These are phyloP conservation scores for Anticlea derivata DNA, from an alignment of 2,888 invertebrate species.

Conservation along the genomic window DNA sequence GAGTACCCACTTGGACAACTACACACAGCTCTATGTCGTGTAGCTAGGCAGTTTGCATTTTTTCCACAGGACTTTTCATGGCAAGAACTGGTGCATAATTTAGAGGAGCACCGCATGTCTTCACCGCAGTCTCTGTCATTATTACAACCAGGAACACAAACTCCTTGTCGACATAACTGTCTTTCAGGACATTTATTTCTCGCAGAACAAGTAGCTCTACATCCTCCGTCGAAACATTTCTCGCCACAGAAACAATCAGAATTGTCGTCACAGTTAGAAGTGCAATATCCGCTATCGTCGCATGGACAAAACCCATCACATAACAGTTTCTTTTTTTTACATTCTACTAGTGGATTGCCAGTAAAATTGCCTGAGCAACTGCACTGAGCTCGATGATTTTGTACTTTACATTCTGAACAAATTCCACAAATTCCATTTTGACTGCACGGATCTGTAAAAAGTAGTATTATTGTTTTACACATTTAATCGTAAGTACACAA, in stretches of 20 bases:
- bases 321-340: slow-evolving; percentile 87
- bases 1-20: slow-evolving; percentile 94
- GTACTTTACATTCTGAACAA: slow-evolving; percentile 92
- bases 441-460: slow-evolving; percentile 88
- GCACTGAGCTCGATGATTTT: slow-evolving; percentile 93
- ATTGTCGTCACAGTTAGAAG: slow-evolving; percentile 86
- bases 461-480: background rate
- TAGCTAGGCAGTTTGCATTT: slow-evolving; percentile 91
- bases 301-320: slow-evolving; percentile 92
- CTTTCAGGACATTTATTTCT: slow-evolving; percentile 89
- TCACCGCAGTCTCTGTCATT: slow-evolving; percentile 91
- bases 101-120: slow-evolving; percentile 87
- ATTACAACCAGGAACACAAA: slow-evolving; percentile 91
- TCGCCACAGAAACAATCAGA: slow-evolving; percentile 93
- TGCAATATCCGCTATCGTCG: slow-evolving; percentile 92
- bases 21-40: slow-evolving; percentile 92
- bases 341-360: slow-evolving; percentile 92
- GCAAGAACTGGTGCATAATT: slow-evolving; percentile 89
- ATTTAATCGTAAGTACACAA: too few relatives aligned
- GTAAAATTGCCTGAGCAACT: slow-evolving; percentile 91
- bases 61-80: slow-evolving; percentile 89
- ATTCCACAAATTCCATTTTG: slow-evolving; percentile 89
- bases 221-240: slow-evolving; percentile 88
- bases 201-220: slow-evolving; percentile 88
- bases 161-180: slow-evolving; percentile 88